Evolutionary conservation across 2,113 vertebrate genomes (phyloP).

Genomic region (Lepisosteus osseus): DNA sequence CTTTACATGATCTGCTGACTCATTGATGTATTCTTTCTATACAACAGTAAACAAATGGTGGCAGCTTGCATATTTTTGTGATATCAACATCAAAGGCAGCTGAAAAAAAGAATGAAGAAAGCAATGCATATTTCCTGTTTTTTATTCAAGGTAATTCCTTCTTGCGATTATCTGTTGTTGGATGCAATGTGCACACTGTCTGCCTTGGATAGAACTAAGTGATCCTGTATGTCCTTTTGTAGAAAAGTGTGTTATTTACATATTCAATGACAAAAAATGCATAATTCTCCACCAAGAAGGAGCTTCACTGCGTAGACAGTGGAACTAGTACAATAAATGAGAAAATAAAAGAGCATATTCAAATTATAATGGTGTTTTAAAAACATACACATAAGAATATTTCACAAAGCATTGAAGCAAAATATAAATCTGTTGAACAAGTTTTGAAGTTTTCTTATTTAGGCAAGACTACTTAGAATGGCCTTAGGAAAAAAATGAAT

Average conservation of each 20-base stretch:
- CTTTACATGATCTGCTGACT: too few species aligned
- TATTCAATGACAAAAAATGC: not conserved
- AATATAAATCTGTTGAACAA: too few species aligned
- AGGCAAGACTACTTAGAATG: too few species aligned
- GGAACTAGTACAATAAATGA: not conserved
- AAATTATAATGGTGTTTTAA: too few species aligned
- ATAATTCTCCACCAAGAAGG: not conserved
- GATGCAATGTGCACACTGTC: not conserved
- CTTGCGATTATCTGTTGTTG: not conserved
- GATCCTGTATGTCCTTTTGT: not conserved
- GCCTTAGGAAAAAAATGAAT: too few species aligned
- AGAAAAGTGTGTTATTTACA: constrained; percentile 1
- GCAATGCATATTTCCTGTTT: not conserved
- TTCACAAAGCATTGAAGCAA: too few species aligned
- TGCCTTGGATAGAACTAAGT: not conserved
- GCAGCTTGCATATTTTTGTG: not conserved
- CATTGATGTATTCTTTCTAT: too few species aligned
- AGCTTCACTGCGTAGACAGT: not conserved
- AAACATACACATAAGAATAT: too few species aligned
- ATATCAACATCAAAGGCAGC: not conserved
- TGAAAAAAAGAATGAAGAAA: not conserved
- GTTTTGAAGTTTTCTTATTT: too few species aligned
- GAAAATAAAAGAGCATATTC: not conserved
- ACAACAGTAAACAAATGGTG: not conserved
- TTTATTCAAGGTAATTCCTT: not conserved